Base-by-base conservation (phyloP, 2,888 invertebrate species). In the Beris chalybata region DNA sequence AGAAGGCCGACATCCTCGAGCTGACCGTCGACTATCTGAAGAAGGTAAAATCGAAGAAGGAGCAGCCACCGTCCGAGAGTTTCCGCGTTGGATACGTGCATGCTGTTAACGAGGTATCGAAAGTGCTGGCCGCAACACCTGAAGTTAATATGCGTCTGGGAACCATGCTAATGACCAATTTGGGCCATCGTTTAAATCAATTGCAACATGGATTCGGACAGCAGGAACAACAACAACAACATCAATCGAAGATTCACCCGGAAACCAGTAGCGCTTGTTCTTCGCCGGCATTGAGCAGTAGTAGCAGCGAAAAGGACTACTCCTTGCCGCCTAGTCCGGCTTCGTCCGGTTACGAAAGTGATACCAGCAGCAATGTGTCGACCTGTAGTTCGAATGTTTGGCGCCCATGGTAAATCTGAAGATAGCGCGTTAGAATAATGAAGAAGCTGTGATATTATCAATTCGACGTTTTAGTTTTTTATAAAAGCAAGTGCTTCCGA, bases 1-100 rank as follows among this genome's bases (percentile, higher is more conserved):
- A 94, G 81, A 93, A 93, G 79, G 93, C 93, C 44, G 93, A 94
- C 80, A 93, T 94, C 72, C 84, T 94, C 78, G 93, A 94, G 77
- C 81, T 93, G 77, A 93, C 93, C 32, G 93, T 94, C 54, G 88
- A 91, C 73, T 92, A 94, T 77, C 84, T 84, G 89, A 75, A 93
- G 89, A 84, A 86, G 89, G 76, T 77, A 88, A 73, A 92, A 89
- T 83, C 90, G 88, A 76, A 70, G 65, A 66, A 84, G 89, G 83
- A 89, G 71, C 67, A 61, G 69, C 54, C 67, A 13, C 81, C 83
- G 38, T 87, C 86, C 76, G 89, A 87, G 73, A 86, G 88, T 72
- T 94, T 93, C 84, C 87, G 92, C 69, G 91, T 91, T 70, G 94
- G 93, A 72, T 94, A 92, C 83, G 92, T 92, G 70, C 91, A 92